Conservation (phyloP, 2,888 invertebrate species). For the Nymphalis urticae region DNA sequence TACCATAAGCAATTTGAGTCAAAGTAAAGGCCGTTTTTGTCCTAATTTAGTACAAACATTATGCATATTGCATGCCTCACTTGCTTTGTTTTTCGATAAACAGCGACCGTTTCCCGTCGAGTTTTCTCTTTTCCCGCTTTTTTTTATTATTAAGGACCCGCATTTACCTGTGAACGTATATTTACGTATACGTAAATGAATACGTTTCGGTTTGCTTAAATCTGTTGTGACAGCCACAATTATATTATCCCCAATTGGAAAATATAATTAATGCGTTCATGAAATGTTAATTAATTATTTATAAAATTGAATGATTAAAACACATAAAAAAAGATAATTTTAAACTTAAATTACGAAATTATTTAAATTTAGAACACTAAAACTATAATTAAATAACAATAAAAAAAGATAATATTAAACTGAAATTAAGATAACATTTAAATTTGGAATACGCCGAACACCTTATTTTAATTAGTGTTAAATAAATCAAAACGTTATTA, state of each 20-base stretch:
- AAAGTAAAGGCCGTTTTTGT: constrained; percentile 60
- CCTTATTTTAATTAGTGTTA: too few species aligned
- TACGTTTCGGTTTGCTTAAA: constrained; percentile 31
- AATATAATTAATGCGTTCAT: too few species aligned
- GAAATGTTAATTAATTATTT: too few species aligned
- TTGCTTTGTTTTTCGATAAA: constrained; percentile 74
- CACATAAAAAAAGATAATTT: too few species aligned
- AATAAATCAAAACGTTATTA: too few species aligned
- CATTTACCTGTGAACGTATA: constrained; percentile 67
- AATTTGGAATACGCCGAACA: too few species aligned
- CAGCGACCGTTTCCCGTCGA: constrained; percentile 61
- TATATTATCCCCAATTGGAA: background rate
- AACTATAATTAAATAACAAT: background rate
- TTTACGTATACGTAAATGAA: constrained; percentile 54
- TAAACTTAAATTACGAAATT: too few species aligned
- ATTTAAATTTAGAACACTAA: background rate
- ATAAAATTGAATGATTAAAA: too few species aligned
- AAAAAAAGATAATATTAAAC: too few species aligned
- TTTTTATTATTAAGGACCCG: constrained; percentile 68
- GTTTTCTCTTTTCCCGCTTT: constrained; percentile 65
- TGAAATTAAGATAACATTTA: too few species aligned
- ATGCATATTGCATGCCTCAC: constrained; percentile 74
- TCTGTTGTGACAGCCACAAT: constrained; percentile 9
- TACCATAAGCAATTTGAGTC: constrained; percentile 71
- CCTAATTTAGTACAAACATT: constrained; percentile 77